These are phyloP conservation scores for Callyntrura guangdongensis DNA, from an alignment of 2,888 invertebrate genomes.

Conservation along the genomic window DNA sequence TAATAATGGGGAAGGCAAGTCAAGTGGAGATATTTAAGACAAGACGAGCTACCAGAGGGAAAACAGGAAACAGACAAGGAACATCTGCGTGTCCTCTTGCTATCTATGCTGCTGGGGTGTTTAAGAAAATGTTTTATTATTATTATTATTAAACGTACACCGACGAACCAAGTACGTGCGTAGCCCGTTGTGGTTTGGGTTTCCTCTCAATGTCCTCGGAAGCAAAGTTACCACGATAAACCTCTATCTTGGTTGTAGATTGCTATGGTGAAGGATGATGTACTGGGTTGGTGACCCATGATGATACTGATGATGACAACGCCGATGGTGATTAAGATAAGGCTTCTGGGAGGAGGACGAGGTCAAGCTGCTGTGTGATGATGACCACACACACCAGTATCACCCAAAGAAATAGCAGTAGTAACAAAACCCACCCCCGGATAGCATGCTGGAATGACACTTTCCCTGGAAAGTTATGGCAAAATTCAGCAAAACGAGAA, in stretches of 20 bases:
- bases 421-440: not conserved
- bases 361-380: slow-evolving; percentile 35
- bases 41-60: slow-evolving; percentile 31
- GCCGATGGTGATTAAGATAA: too few relatives aligned
- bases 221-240: not conserved
- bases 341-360: not conserved
- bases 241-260: slow-evolving; percentile 18
- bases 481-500: too few relatives aligned
- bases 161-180: slow-evolving; percentile 8
- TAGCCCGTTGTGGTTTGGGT: slow-evolving; percentile 17
- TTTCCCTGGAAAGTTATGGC: not conserved
- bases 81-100: slow-evolving; percentile 52
- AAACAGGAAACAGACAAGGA: slow-evolving; percentile 26
- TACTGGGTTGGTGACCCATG: slow-evolving; percentile 8
- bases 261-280: slow-evolving; percentile 6
- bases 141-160: not conserved
- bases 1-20: slow-evolving; percentile 72
- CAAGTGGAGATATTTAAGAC: slow-evolving; percentile 74
- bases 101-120: not conserved
- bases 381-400: slow-evolving; percentile 49
- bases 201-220: not conserved
- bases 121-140: not conserved
- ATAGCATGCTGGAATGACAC: slow-evolving; percentile 64
- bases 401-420: slow-evolving; percentile 22
- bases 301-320: not conserved